A percentile compares a stretch with the other conserved stretches of the same genome.
Evolutionary conservation across 2,797 vertebrate species (phyloP).

Genomic region (Pseudotriccus pelzelni): DNA sequence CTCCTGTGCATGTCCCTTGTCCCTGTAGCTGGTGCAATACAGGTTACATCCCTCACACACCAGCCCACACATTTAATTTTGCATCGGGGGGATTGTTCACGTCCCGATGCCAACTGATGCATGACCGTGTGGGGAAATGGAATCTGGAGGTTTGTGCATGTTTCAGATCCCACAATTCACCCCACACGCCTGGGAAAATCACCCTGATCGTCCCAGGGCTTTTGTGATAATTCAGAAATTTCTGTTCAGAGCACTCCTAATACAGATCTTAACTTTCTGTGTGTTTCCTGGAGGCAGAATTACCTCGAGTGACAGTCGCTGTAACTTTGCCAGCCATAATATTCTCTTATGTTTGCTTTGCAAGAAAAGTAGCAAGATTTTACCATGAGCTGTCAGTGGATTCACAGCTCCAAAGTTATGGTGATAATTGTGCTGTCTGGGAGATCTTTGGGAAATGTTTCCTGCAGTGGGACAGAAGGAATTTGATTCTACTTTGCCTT

Average conservation of each 20-base stretch:
- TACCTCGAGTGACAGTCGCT: not conserved
- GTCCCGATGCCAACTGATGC: not conserved
- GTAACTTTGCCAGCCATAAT: not conserved
- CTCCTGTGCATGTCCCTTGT: not conserved
- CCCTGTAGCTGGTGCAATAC: not conserved
- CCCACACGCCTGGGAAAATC: not conserved
- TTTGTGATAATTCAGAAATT: not conserved
- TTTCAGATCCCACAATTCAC: not conserved
- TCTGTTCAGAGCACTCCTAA: not conserved
- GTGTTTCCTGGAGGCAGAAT: not conserved
- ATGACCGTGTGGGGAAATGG: not conserved
- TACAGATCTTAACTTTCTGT: not conserved
- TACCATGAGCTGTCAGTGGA: not conserved
- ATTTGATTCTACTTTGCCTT: not conserved
- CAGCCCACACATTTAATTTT: not conserved
- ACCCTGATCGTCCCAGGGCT: not conserved
- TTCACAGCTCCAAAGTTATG: not conserved
- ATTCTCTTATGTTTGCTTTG: not conserved
- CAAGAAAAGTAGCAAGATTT: not conserved
- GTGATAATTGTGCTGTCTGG: not conserved
- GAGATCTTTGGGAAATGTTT: not conserved
- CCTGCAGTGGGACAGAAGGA: not conserved
- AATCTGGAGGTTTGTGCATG: not conserved
- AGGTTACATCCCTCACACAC: not conserved
- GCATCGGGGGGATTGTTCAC: not conserved